Evolutionary conservation across 1,140 invertebrate genomes (phyloP).

Genomic region (Pogonognathellus flavescens): DNA sequence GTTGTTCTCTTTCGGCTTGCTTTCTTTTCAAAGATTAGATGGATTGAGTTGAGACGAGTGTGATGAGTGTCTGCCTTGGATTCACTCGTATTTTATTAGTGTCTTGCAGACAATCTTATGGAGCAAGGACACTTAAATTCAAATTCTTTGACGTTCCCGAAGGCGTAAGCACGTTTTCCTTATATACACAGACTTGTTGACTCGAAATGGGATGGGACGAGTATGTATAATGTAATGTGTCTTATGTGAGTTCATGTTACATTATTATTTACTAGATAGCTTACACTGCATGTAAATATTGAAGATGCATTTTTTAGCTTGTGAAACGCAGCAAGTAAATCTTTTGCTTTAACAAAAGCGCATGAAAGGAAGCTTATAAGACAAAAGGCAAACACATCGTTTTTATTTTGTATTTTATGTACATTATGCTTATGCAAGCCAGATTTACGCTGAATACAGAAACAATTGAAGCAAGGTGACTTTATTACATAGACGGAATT

Average conservation of each 20-base stretch:
- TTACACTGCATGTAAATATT: not conserved
- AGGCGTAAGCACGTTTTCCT: constrained; percentile 39
- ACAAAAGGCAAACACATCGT: not conserved
- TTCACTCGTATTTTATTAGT: not conserved
- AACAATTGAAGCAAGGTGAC: not conserved
- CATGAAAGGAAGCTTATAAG: not conserved
- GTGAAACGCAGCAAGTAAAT: too few relatives aligned
- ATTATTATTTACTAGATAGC: not conserved
- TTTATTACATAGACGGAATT: not conserved
- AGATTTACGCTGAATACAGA: not conserved
- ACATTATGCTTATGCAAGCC: not conserved
- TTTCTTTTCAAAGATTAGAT: constrained; percentile 37
- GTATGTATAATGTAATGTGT: not conserved
- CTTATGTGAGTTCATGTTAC: constrained; percentile 21
- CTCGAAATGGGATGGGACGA: constrained; percentile 10
- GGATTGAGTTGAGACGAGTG: constrained; percentile 10
- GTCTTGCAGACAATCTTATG: constrained; percentile 1
- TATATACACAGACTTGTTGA: not conserved
- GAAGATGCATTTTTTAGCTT: not conserved
- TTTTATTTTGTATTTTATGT: constrained; percentile 21
- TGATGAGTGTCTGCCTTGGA: constrained; percentile 2
- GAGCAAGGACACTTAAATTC: constrained; percentile 44
- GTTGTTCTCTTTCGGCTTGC: constrained; percentile 37
- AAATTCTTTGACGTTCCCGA: constrained; percentile 37
- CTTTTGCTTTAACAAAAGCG: too few relatives aligned